These are phyloP conservation scores for Acropora tenuis DNA, from an alignment of 64 coral and sea anemone species.

Conservation along the genomic window DNA sequence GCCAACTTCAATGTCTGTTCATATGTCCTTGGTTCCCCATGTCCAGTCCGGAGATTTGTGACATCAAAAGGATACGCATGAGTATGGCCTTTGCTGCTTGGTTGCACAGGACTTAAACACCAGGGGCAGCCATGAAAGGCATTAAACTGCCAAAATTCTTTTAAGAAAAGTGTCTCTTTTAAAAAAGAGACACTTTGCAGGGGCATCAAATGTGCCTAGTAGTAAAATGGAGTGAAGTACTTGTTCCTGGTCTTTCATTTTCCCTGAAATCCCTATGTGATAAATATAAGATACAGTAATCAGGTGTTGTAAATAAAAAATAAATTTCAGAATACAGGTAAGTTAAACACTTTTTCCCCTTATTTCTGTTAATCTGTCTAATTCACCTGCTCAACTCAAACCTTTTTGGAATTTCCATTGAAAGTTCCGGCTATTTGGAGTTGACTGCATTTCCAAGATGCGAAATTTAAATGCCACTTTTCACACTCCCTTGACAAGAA, in stretches of 20 bases:
- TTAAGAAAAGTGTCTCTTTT: too few species aligned
- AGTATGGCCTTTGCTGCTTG: conserved; percentile 40
- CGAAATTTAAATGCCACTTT: too few species aligned
- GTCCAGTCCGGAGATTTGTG: conserved; percentile 37
- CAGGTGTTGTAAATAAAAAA: too few species aligned
- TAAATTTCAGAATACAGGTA: too few species aligned
- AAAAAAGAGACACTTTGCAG: conserved; percentile 44
- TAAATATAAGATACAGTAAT: background rate
- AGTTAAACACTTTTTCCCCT: too few species aligned
- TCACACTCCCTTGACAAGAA: too few species aligned
- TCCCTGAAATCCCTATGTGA: background rate
- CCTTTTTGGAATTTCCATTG: too few species aligned
- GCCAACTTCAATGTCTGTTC: conserved; percentile 42
- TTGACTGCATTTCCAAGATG: too few species aligned
- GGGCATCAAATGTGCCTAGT: conserved; percentile 34
- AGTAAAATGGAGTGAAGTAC: conserved; percentile 37
- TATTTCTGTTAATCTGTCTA: too few species aligned
- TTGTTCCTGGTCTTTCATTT: background rate
- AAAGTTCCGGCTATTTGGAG: too few species aligned
- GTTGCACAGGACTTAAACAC: conserved; percentile 24
- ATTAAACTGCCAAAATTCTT: conserved; percentile 31
- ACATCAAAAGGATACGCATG: conserved; percentile 53
- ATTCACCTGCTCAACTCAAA: too few species aligned
- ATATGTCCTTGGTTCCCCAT: background rate
- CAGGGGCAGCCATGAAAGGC: background rate